Evolutionary conservation across 2,113 vertebrate species (phyloP), one percentile per base, ranked within the genome.

Genomic region (Calcarius ornatus): DNA sequence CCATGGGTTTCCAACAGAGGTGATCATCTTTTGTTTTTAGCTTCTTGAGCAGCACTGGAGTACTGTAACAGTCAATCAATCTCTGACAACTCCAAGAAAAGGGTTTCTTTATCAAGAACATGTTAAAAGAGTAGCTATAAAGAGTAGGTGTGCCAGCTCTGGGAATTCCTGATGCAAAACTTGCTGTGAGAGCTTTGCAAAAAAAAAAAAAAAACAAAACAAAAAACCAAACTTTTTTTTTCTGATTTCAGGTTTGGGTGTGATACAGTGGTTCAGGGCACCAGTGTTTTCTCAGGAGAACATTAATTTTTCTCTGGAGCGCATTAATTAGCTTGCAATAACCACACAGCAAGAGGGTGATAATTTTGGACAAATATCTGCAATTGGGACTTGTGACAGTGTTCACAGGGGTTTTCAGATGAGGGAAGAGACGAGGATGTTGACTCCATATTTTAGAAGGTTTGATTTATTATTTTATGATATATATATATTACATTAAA

Each of bases 261-360:
- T 15, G 19, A 63, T 48, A 5, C 3, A 57, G 8, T 30, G 10
- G 4, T 4, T 81, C 57, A 6, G 2, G 5, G 13, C 54, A 10
- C n/a, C 81, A 38, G 5, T 23, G 25, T 71, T 82, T 94, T 57
- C 65, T 86, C 43, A 64, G 30, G 10, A 95, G 79, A 75, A 25
- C 12, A 6, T 37, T 13, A 42, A 12, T 45, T 38, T 8, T 33
- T 88, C 33, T 51, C 33, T 70, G n/a, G 31, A 35, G 21, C 23
- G 3, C 33, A 45, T 47, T 68, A 24, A 66, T n/a, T 38, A 38
- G 3, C 35, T 76, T 28, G 24, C 38, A 76, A 28, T 15, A 79
- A n/a, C 5, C 6, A 14, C 0, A 0, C 17, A 45, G 30, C 28
- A 50, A 45, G 6, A 68, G 5, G 5, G 10, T 1, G 1, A 47